Evolutionary conservation across 2,888 invertebrate species (phyloP), one percentile per base, ranked within the genome.

Genomic region (Tupiocoris notatus): DNA sequence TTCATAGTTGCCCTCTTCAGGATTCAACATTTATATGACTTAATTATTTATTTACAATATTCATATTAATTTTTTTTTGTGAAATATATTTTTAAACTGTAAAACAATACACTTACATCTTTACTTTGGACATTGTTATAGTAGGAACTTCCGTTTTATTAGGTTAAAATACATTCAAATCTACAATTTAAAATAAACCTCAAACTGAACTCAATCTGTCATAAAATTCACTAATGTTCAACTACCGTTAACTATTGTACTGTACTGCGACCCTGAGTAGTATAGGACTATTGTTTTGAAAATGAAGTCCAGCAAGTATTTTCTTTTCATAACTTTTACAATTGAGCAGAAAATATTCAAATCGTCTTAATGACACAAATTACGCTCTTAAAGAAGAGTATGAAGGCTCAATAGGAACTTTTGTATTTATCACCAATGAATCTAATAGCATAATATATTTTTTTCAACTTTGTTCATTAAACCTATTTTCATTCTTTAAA

Each of bases 361-460:
- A 75, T 77, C 68, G 73, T 73, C 73, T 62, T 73, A 77, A 75
- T 79, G 79, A 79, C 80, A 80, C 79, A 77, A 73, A 80, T 79
- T 77, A 77, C 66, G 79, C 79, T 80, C 80, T 80, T 79, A 79
- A 78, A 79, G 79, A 79, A 80, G 79, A 80, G 79, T 80, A 80
- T 80, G 80, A 80, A 80, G 80, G 80, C 80, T 80, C 80, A 78
- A 79, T 80, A 80, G 80, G 80, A 80, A 80, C 80, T 80, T 80
- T 80, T 80, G 80, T 80, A 80, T 78, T 79, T 80, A 80, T 80
- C 80, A 80, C 80, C 80, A 77, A 78, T 80, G 76, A 79, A 78
- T 80, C 78, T 79, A 79, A 77, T 77, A 65, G 74, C 74, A 61
- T 65, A 75, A 75, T 75, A 65, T 75, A 66, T 9, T 68, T 65